These are phyloP conservation scores for Drosophila anomelani DNA, from an alignment of 2,888 invertebrate species.

Conservation along the genomic window DNA sequence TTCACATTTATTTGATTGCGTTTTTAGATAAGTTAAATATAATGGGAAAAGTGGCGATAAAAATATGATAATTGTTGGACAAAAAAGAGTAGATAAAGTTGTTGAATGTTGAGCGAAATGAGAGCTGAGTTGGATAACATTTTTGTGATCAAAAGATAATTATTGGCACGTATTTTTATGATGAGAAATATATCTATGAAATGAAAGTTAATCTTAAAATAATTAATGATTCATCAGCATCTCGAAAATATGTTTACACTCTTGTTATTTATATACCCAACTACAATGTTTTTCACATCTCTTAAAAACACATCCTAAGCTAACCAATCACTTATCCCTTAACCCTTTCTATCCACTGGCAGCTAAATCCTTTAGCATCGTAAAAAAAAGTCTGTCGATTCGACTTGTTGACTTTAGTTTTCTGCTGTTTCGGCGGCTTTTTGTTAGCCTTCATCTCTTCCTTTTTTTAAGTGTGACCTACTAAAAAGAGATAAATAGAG, in stretches of 20 bases:
- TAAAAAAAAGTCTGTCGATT: conserved; percentile 28
- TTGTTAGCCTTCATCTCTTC: conserved; percentile 6
- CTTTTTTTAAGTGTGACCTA: conserved; percentile 31
- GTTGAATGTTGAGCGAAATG: not conserved
- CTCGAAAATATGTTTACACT: not conserved
- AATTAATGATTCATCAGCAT: not conserved
- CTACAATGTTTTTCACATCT: conserved; percentile 11
- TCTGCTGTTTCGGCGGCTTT: conserved; percentile 35
- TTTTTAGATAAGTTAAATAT: conserved; percentile 1
- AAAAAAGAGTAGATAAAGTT: not conserved
- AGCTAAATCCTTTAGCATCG: conserved; percentile 20
- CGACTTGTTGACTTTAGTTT: conserved; percentile 44
- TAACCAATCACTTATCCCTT: conserved; percentile 40
- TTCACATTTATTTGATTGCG: conserved; percentile 1
- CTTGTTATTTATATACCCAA: conserved; percentile 1
- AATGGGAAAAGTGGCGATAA: not conserved
- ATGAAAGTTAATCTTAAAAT: too few species aligned
- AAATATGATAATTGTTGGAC: not conserved
- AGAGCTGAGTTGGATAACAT: not conserved
- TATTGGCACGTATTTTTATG: not conserved
- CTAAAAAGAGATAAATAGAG: not conserved
- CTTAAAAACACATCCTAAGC: conserved; percentile 35
- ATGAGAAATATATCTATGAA: not conserved
- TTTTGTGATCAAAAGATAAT: not conserved
- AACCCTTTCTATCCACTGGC: conserved; percentile 1